These are phyloP conservation scores for Nerophis lumbriciformis DNA, from an alignment of 2,113 vertebrate genomes.

Conservation along the genomic window DNA sequence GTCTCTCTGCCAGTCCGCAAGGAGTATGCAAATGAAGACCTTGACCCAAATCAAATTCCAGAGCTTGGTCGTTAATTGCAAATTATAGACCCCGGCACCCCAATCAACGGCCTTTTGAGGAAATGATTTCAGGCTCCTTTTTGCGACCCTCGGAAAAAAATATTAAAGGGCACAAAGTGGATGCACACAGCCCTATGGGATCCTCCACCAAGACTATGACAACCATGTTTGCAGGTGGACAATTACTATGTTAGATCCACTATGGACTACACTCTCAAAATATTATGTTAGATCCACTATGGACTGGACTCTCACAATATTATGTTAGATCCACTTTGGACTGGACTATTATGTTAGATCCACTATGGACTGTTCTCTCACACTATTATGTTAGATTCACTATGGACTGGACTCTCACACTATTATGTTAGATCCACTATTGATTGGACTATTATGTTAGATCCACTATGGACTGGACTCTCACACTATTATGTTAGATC, in stretches of 20 bases:
- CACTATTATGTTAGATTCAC: too few relatives aligned
- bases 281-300: too few relatives aligned
- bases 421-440: too few relatives aligned
- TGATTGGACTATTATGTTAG: too few relatives aligned
- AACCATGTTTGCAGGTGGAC: slow-evolving; percentile 35
- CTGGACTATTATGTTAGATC: too few relatives aligned
- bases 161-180: slow-evolving; percentile 58
- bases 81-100: slow-evolving; percentile 77
- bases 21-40: slow-evolving; percentile 73
- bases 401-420: too few relatives aligned
- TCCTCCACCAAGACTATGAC: slow-evolving; percentile 14
- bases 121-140: slow-evolving; percentile 73
- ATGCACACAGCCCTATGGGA: slow-evolving; percentile 36
- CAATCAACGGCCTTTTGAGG: slow-evolving; percentile 75
- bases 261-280: too few relatives aligned
- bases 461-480: too few relatives aligned
- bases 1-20: slow-evolving; percentile 58
- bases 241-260: background rate
- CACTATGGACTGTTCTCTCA: too few relatives aligned
- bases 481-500: too few relatives aligned
- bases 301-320: too few relatives aligned
- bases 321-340: too few relatives aligned
- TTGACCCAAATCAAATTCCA: slow-evolving; percentile 77
- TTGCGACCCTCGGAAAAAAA: slow-evolving; percentile 57
- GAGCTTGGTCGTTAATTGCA: slow-evolving; percentile 76